A percentile compares a stretch with the other conserved stretches of the same genome.
Evolutionary conservation across 2,888 invertebrate species (phyloP).

Genomic region (Folsomia candida): DNA sequence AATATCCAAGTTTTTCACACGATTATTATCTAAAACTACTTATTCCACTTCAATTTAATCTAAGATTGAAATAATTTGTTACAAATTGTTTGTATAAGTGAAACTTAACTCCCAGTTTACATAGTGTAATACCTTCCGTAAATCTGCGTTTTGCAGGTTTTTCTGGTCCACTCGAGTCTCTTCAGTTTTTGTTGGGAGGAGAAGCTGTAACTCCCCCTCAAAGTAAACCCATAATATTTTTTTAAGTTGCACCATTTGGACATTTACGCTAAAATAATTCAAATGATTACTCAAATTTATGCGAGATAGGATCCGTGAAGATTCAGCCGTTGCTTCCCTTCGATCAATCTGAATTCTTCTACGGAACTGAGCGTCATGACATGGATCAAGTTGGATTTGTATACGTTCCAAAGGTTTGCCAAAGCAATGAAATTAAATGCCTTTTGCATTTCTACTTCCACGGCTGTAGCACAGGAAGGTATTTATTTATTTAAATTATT

Average conservation of each 20-base stretch:
- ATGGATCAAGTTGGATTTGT: slow-evolving; percentile 41
- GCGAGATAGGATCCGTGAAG: background rate
- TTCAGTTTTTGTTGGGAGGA: slow-evolving; percentile 22
- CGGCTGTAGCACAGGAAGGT: slow-evolving; percentile 41
- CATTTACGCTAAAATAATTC: too few species aligned
- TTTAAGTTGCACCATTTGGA: too few species aligned
- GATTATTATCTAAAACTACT: too few species aligned
- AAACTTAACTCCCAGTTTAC: too few species aligned
- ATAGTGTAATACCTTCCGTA: too few species aligned
- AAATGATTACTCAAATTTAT: too few species aligned
- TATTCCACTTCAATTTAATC: too few species aligned
- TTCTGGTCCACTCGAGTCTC: slow-evolving; percentile 24
- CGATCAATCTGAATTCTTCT: slow-evolving; percentile 41
- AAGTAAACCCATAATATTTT: background rate
- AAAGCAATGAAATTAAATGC: slow-evolving; percentile 19
- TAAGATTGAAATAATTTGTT: too few species aligned
- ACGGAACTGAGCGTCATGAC: slow-evolving; percentile 13
- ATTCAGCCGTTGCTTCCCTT: slow-evolving; percentile 34
- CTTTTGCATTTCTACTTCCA: slow-evolving; percentile 48
- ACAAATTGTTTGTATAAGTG: too few species aligned
- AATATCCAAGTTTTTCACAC: too few species aligned
- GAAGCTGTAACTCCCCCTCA: background rate
- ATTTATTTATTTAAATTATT: background rate
- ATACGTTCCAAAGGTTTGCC: slow-evolving; percentile 38
- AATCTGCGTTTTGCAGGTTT: too few species aligned